Base-by-base conservation (phyloP, 2,113 vertebrate species). In the Dicrurus megarhynchus region DNA sequence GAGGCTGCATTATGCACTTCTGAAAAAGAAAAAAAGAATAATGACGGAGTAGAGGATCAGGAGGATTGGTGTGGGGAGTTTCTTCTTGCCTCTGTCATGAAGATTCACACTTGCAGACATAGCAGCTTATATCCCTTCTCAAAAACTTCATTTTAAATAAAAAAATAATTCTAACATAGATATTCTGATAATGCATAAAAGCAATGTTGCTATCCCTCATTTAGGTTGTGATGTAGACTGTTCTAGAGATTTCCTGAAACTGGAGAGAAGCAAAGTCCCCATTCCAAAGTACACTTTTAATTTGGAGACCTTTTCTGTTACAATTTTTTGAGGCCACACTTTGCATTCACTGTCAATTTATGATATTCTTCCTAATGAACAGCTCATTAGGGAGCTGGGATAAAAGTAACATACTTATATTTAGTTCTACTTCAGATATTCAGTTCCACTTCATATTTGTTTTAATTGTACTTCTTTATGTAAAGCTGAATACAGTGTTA, bases 21-120 rank as follows among this genome's bases (percentile, higher is more conserved):
- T 16, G 11, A 24, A 37, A 5, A 55, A 4, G 12, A 26, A 14
- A 22, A 13, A 59, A 17, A 4, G 27, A 71, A 22, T 30, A 21
- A 21, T 0, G 0, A 46, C 3, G 2, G 12, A 46, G 6, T 14
- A 37, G 16, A 73, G 10, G 12, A 32, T 7, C 49, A 22, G 49
- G 44, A 76, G 27, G 37, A 23, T 5, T 23, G 8, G 1, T 37
- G 27, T 17, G 30, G 14, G 27, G 91, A 71, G 20, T 44, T 91
- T 52, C 30, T 81, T 24, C 44, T 84, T 70, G 20, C 23, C 17
- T 46, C 52, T 75, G 8, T 41, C 32, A 35, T 3, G 35, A 41
- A 39, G 7, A 37, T 17, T 87, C 12, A 56, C 1, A 2, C 14
- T 41, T 61, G 42, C 24, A 71, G 11, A 56, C 19, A 53, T 0